Conservation (phyloP, 2,888 invertebrate species). For the Agriopis aurantiaria region DNA sequence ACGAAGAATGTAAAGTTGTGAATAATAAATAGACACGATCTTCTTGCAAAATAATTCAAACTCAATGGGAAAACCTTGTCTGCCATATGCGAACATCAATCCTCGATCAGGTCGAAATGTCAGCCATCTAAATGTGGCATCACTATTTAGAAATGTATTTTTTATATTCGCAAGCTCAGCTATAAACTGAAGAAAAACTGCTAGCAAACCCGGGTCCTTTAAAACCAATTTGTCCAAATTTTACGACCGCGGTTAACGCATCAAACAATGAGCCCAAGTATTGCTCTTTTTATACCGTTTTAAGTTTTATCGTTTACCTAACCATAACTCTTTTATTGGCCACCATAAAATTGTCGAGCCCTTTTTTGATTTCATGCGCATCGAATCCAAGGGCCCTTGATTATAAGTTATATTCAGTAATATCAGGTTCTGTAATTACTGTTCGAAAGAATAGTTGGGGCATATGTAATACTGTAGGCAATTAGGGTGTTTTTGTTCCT, state of each 20-base stretch:
- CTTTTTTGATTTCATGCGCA: conserved; percentile 49
- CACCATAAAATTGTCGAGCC: conserved; percentile 47
- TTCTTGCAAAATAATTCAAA: background rate
- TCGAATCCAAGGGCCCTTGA: conserved; percentile 53
- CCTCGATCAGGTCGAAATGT: conserved; percentile 51
- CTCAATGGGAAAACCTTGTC: conserved; percentile 51
- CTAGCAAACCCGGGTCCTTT: conserved; percentile 60
- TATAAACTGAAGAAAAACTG: conserved; percentile 63
- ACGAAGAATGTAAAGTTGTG: background rate
- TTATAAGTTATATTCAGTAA: conserved; percentile 53
- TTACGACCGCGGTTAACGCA: conserved; percentile 74
- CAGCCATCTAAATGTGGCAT: conserved; percentile 48
- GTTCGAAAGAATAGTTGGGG: conserved; percentile 58
- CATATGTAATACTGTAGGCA: conserved; percentile 62
- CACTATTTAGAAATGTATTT: conserved; percentile 32
- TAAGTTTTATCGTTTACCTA: conserved; percentile 76
- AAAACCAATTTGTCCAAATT: conserved; percentile 79
- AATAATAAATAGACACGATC: background rate
- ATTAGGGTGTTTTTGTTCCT: conserved; percentile 78
- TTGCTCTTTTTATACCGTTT: conserved; percentile 72
- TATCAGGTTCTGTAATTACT: conserved; percentile 61
- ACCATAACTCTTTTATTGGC: conserved; percentile 65
- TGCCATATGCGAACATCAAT: conserved; percentile 53
- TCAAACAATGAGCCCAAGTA: conserved; percentile 78
- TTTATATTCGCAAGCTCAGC: conserved; percentile 51